These are phyloP conservation scores for Caranx melampygus DNA, from an alignment of 2,113 vertebrate species.

Conservation along the genomic window DNA sequence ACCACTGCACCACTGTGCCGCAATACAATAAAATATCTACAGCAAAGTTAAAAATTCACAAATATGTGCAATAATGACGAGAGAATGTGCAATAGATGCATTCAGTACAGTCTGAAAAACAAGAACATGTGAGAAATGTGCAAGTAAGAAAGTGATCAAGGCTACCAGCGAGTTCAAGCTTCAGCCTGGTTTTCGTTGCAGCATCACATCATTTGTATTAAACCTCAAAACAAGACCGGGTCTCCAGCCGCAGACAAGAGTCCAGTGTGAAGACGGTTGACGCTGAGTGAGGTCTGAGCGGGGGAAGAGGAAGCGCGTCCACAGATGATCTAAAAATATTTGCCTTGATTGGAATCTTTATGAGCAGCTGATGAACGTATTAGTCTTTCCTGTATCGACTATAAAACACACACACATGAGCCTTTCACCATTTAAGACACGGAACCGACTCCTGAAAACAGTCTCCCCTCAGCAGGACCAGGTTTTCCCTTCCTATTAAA, in stretches of 20 bases:
- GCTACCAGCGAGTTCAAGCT: too few relatives aligned
- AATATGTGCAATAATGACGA: too few relatives aligned
- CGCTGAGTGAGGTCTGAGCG: neutral
- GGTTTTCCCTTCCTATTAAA: constrained; percentile 50
- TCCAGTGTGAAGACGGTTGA: neutral
- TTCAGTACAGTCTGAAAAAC: too few relatives aligned
- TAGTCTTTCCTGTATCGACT: constrained; percentile 5
- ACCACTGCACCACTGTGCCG: too few relatives aligned
- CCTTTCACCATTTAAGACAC: constrained; percentile 28
- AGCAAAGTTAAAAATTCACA: too few relatives aligned
- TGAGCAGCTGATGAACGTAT: constrained; percentile 5
- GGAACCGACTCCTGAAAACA: constrained; percentile 24
- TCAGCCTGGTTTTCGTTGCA: neutral
- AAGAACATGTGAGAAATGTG: too few relatives aligned
- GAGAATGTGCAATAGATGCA: too few relatives aligned
- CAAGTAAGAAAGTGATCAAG: too few relatives aligned
- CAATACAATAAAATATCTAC: too few relatives aligned
- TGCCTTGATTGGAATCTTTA: neutral
- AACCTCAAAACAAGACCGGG: too few relatives aligned
- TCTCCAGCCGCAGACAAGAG: too few relatives aligned
- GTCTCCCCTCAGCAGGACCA: constrained; percentile 25
- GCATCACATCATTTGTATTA: too few relatives aligned
- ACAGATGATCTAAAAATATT: constrained; percentile 18
- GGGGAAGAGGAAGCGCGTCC: neutral
- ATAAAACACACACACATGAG: constrained; percentile 7